Base-by-base conservation (phyloP, 1,140 invertebrate genomes). In the Calephelis virginiensis region DNA sequence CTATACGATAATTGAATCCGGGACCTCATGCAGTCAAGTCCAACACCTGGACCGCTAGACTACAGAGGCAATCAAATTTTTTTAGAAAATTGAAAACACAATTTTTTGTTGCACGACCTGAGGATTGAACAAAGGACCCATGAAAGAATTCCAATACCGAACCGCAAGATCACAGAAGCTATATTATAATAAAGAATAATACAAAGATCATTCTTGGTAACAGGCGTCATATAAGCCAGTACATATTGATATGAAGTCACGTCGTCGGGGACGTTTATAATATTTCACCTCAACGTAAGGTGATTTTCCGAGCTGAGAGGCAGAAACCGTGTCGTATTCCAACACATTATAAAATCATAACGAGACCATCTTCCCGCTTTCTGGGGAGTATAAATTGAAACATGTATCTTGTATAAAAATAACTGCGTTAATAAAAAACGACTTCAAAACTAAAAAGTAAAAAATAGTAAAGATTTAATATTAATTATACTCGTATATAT, bases 171-270 rank as follows among this genome's bases (percentile, higher is more conserved):
- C 11, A 14, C 9, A 14, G 14, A 50, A 10, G 14, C 17, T 10
- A 53, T 6, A 9, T 6, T 10, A 10, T 53, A 53, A 53, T 53
- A 53, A 13, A 53, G 49, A 10, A 17, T 14, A n/a, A 14, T 53
- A 10, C 4, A 53, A 53, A 14, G 13, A 0, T 14, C 49, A 53
- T 53, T 53, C 14, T 17, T 10, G 14, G 14, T 53, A 53, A 17
- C 11, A 17, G 14, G 49, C 14, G 49, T 53, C 49, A 53, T 17
- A 53, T 53, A 53, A 53, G 49, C 11, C 9, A 17, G 49, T 53
- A 53, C 49, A 53, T 53, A 53, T 53, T 53, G 49, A 53, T 50
- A n/a, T 14, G 49, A 50, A 50, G 49, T 50, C 49, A 50, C 49
- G 49, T 50, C 49, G 49, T 14, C 5, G 13, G 12, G 14, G 49